Evolutionary conservation across 2,113 vertebrate genomes (phyloP), one percentile per base, ranked within the genome.

Genomic region (Pandion haliaetus): DNA sequence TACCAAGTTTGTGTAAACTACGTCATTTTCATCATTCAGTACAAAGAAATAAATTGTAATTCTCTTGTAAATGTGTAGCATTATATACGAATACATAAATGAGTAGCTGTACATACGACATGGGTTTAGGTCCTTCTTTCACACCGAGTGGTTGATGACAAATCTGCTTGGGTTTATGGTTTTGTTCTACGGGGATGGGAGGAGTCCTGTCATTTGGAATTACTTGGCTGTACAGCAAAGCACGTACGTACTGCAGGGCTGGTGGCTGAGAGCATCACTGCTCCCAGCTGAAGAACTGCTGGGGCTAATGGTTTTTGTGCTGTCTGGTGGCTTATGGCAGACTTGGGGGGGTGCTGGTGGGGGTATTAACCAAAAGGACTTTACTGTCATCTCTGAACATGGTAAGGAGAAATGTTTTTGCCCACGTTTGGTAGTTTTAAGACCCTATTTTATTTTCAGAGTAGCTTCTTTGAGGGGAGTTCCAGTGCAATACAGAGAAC

Each of bases 21-120:
- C 4, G 7, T 71, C 0, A 25, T 57, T 73, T 83, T 86, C 8
- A 18, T 83, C 14, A 38, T 65, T 62, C 14, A 17, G 3, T 83
- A 66, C 21, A 44, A 57, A 29, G 32, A 76, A 59, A 50, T 9
- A 8, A 55, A 20, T 63, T 62, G 4, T 50, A 77, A 19, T 62
- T 70, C 42, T 45, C 38, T 29, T 9, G 31, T 49, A 18, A 65
- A 66, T 69, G 19, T 73, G 29, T n/a, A 61, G 32, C 36, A 17
- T 70, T 86, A 13, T n/a, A 17, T 28, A 67, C 23, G 9, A 52
- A 18, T 71, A 29, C 32, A 38, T 74, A 67, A 57, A 73, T 19
- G 34, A 34, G 14, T 40, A 87, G 69, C 59, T n/a, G 16, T 66
- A 40, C 5, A 2, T 63, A 15, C 0, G 0, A 10, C 14, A 3